Evolutionary conservation across 2,888 invertebrate species (phyloP).

Genomic region (Andrena trimmerana): DNA sequence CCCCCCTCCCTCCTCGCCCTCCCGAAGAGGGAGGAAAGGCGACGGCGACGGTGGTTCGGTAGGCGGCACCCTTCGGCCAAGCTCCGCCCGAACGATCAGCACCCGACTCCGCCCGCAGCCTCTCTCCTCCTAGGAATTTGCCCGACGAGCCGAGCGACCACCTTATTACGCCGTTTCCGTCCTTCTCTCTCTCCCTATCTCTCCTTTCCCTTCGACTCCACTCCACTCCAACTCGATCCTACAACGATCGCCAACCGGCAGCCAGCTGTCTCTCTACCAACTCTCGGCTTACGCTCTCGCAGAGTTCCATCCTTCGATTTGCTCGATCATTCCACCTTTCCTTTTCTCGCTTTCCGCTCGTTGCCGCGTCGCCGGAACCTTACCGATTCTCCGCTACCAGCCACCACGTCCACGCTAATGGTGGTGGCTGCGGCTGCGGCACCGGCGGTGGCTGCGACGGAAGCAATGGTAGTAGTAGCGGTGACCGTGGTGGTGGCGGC

Average conservation of each 20-base stretch:
- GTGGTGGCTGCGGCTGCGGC: background rate
- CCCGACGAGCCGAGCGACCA: slow-evolving; percentile 38
- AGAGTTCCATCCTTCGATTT: background rate
- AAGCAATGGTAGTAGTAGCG: background rate
- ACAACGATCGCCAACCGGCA: slow-evolving; percentile 54
- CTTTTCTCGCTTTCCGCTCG: slow-evolving; percentile 20
- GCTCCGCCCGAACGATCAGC: slow-evolving; percentile 72
- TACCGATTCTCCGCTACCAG: slow-evolving; percentile 34
- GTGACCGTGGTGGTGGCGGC: background rate
- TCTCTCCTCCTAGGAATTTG: slow-evolving; percentile 47
- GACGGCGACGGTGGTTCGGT: slow-evolving; percentile 40
- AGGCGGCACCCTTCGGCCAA: slow-evolving; percentile 48
- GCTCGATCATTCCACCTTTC: slow-evolving; percentile 15
- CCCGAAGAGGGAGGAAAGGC: slow-evolving; percentile 48
- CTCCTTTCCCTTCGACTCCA: background rate
- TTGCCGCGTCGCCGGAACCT: background rate
- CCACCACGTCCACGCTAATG: slow-evolving; percentile 22
- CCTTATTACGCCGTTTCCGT: slow-evolving; percentile 62
- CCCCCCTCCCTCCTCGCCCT: background rate
- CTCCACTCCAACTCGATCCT: slow-evolving; percentile 41
- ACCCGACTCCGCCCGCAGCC: slow-evolving; percentile 59
- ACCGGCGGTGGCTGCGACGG: slow-evolving; percentile 15
- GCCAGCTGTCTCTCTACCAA: slow-evolving; percentile 59
- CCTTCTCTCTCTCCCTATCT: slow-evolving; percentile 27
- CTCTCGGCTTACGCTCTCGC: slow-evolving; percentile 26